Base-by-base conservation (phyloP, 2,888 invertebrate genomes). In the Stictocephala bisonia region DNA sequence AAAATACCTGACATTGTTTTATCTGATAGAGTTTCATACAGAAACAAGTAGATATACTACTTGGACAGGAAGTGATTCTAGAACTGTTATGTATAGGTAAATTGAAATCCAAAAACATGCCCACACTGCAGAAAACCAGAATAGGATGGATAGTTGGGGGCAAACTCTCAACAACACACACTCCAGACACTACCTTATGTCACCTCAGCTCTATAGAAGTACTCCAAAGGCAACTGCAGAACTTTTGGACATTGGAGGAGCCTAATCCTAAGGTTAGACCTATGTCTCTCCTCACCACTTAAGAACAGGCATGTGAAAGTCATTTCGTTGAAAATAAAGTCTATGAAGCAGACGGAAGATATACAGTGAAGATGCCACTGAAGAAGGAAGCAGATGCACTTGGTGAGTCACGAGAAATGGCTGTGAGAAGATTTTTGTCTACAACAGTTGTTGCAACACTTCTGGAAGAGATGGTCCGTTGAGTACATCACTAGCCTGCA, bases 121-220 rank as follows among this genome's bases (percentile, higher is more conserved):
- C 60, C 6, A 56, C 53, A 6, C 70, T 73, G 9, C 71, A 75
- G 24, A 74, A 76, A 58, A 75, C 76, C 9, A 69, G 74, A 40
- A 74, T 77, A n/a, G 77, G 77, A 22, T 77, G 77, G 77, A 70
- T 77, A 20, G 64, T 74, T 31, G 27, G 74, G 40, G 76, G 75
- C 9, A 58, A 29, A 26, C 9, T 26, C 26, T 24, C n/a, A 2
- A 53, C 3, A 1, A 7, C 6, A 11, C 1, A 27, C 11, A 7
- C 18, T 29, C 3, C 24, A 24, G 22, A 24, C n/a, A 6, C 27
- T 20, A 56, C 6, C 11, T 53, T 22, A 11, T 40, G 53, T 22
- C 31, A 40, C 15, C 31, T 69, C 11, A 51, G 27, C 15, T 53
- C 35, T 7, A 13, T 51, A 6, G 53, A 69, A 18, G 44, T 26